Evolutionary conservation across 2,888 invertebrate species (phyloP), one percentile per base, ranked within the genome.

Genomic region (Merodon equestris): DNA sequence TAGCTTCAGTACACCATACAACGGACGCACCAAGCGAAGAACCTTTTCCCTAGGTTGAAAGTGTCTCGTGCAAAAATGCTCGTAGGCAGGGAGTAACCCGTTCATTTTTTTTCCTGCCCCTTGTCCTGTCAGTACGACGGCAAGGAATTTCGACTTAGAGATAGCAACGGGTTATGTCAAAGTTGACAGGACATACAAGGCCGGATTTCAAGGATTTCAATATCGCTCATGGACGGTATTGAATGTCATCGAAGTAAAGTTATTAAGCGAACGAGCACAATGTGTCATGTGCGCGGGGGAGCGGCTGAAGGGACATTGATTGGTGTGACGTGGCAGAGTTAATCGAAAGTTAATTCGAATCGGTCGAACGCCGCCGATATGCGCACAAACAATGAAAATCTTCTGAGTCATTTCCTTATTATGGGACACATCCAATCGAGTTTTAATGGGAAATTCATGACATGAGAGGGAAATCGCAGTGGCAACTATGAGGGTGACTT

Each of bases 311-410:
- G 51, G 51, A 45, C 60, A 48, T 50, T 74, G 74, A 74, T 79
- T 74, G 74, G 50, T 74, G 57, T 74, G 79, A 74, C 79, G 74
- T 74, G 82, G 76, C 85, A 87, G 85, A 87, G 88, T 87, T 87
- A 87, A 87, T 87, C 87, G 86, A 85, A 87, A 88, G 88, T 87
- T 88, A 87, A 87, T 87, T 86, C 86, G 86, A 85, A 86, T 86
- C 86, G 84, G 84, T 84, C 73, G 81, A 82, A 79, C 74, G 67
- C 73, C 74, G 67, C 73, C 57, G 72, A 70, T 79, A 50, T 68
- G 18, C 47, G n/a, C 56, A 64, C 79, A 74, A 74, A 74, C 79
- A 79, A 79, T 74, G 81, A 68, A 71, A 75, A 76, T 81, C 61
- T 81, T 81, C 72, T 72, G 82, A 81, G 68, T 81, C 81, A 81